Conservation (phyloP, 2,888 invertebrate species). For the Yponomeuta evonymella region DNA sequence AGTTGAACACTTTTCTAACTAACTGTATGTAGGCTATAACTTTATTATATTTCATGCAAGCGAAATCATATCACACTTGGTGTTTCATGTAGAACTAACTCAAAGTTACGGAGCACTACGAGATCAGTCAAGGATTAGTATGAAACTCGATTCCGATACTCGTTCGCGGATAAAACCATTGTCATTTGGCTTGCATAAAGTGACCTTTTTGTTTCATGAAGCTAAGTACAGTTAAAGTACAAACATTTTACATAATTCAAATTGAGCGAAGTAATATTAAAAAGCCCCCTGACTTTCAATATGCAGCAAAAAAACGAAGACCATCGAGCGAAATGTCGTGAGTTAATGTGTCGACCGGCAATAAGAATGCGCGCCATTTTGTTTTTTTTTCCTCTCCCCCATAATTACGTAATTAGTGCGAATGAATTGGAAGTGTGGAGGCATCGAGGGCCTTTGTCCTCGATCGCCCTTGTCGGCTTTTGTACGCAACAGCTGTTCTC, state of each 20-base stretch:
- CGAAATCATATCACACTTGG: neutral
- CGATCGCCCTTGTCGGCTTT: slow-evolving; percentile 47
- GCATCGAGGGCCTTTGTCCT: slow-evolving; percentile 62
- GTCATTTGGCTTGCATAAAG: too few relatives aligned
- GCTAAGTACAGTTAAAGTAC: neutral
- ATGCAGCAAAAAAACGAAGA: slow-evolving; percentile 9
- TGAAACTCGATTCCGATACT: too few relatives aligned
- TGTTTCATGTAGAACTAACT: neutral
- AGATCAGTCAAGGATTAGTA: too few relatives aligned
- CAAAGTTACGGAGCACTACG: too few relatives aligned
- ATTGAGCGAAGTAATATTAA: neutral
- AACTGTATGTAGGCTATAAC: neutral
- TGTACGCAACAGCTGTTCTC: slow-evolving; percentile 62
- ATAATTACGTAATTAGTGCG: slow-evolving; percentile 74
- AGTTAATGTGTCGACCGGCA: slow-evolving; percentile 64
- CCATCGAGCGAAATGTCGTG: slow-evolving; percentile 47
- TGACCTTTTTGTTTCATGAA: neutral
- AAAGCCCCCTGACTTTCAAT: slow-evolving; percentile 12
- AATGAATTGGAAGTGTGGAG: slow-evolving; percentile 69
- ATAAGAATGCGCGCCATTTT: slow-evolving; percentile 65
- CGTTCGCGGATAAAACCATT: too few relatives aligned
- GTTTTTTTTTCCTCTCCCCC: slow-evolving; percentile 48
- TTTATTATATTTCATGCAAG: neutral
- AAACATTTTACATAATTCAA: slow-evolving; percentile 2
- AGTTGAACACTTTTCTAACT: neutral